Base-by-base conservation (phyloP, 2,113 vertebrate genomes). In the Eurystomus gularis region DNA sequence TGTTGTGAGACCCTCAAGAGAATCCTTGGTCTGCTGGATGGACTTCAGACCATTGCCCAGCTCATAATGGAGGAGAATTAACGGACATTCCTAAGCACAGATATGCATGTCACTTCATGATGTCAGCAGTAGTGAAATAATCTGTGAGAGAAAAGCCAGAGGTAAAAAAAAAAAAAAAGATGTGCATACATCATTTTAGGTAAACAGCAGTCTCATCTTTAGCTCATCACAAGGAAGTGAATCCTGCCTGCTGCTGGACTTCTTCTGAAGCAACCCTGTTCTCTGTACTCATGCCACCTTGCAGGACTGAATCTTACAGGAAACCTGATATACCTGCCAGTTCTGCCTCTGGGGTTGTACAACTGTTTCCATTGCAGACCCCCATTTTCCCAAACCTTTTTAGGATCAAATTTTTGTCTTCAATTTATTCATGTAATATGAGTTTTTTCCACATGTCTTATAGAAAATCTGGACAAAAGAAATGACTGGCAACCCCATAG, bases 401-500 rank as follows among this genome's bases (percentile, higher is more conserved):
- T 57, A 86, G 29, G 8, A 73, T 70, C 24, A 66, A 66, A 46
- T 19, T 84, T 96, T 83, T 81, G 9, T 86, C 11, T 68, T 28
- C 65, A 3, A 28, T 68, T 78, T 91, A 39, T 85, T 73, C 2
- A 0, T 55, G 48, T 33, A 81, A 58, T 39, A 29, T 7, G 33
- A 55, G 18, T 86, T 88, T 88, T 33, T 70, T 89, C 92, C 72
- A 92, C 76, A 57, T 19, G 23, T 71, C 19, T 85, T 83, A 39
- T 55, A 70, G 64, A 91, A 94, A 86, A 79, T 77, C 21, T 78
- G 69, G 69, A 83, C 86, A 86, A 93, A 96, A 84, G 39, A 66
- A 9, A 82, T 86, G 61, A 89, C 24, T 93, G 91, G 29, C 91
- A 93, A 17, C 57, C 61, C 33, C 69, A 48, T 82, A 44, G n/a